Percentiles rank a stretch among this genome's conserved stretches.
Evolutionary conservation across 2,888 invertebrate genomes (phyloP).

Genomic region (Siphonodentalium dalli): DNA sequence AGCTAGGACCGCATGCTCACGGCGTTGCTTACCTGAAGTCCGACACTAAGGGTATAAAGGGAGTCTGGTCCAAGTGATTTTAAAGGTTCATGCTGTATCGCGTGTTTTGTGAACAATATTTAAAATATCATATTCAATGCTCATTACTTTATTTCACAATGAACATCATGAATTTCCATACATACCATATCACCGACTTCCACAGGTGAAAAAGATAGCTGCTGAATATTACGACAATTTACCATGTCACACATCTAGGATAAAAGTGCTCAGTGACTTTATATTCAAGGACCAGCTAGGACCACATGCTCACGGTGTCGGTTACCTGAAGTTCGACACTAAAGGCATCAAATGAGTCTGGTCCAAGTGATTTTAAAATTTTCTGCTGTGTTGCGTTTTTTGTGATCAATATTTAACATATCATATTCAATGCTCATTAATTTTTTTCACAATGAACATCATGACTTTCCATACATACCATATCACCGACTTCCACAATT

Average conservation of each 20-base stretch:
- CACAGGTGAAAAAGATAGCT: constrained; percentile 70
- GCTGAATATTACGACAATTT: constrained; percentile 92
- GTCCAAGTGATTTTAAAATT: no score
- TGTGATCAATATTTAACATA: no score
- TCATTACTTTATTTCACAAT: no score
- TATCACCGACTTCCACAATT: constrained; percentile 59
- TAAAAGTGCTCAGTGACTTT: constrained; percentile 90
- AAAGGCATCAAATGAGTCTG: no score
- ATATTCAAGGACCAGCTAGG: constrained; percentile 94
- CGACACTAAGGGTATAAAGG: no score
- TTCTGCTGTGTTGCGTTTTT: no score
- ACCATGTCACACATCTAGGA: constrained; percentile 95
- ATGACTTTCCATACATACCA: constrained; percentile 66
- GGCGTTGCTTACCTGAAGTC: constrained; percentile 65
- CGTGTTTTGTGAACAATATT: no score
- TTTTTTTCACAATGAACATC: constrained; percentile 64
- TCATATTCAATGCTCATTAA: no score
- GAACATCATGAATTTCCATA: constrained; percentile 66
- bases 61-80: no score
- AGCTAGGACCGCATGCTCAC: constrained; percentile 94
- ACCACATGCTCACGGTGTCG: constrained; percentile 83
- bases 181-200: constrained; percentile 59
- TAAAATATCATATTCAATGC: no score
- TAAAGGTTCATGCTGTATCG: no score
- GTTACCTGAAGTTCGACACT: constrained; percentile 50